Conservation (phyloP, 2,797 vertebrate genomes). For the Erpetoichthys calabaricus region DNA sequence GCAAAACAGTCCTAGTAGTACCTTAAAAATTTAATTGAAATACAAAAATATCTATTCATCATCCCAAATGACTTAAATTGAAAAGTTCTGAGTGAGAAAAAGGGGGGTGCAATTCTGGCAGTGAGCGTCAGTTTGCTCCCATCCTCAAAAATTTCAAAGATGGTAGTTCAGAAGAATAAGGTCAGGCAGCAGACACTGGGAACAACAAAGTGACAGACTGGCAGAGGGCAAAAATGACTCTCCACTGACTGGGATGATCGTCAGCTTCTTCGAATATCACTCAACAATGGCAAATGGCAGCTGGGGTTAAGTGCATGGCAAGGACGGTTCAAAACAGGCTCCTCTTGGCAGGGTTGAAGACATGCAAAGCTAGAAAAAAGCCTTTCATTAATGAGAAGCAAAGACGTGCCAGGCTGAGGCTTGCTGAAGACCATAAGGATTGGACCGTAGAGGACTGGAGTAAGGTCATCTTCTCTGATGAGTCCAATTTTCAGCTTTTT, state of each 20-base stretch:
- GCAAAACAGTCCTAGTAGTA: too few species aligned
- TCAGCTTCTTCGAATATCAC: neutral
- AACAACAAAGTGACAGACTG: neutral
- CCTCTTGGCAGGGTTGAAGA: neutral
- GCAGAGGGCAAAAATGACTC: conserved; percentile 4
- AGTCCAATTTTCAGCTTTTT: too few species aligned
- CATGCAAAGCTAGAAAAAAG: conserved; percentile 2
- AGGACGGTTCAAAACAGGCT: conserved; percentile 2
- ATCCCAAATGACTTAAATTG: too few species aligned
- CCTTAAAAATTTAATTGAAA: too few species aligned
- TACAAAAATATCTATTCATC: too few species aligned
- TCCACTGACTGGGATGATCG: conserved; percentile 1
- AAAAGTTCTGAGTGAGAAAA: too few species aligned
- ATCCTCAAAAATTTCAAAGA: conserved; percentile 8
- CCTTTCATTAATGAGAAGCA: conserved; percentile 3
- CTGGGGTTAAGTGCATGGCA: conserved; percentile 1
- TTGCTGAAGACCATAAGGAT: conserved; percentile 4
- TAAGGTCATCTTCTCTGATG: too few species aligned
- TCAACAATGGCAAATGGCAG: neutral
- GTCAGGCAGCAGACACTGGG: conserved; percentile 6
- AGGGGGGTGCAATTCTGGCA: too few species aligned
- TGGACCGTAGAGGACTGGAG: too few species aligned
- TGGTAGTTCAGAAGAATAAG: conserved; percentile 4
- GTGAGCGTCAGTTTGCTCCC: too few species aligned
- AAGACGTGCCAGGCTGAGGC: conserved; percentile 1